Evolutionary conservation across 2,888 invertebrate genomes (phyloP), one percentile per base, ranked within the genome.

Genomic region (Brachypterus glaber): DNA sequence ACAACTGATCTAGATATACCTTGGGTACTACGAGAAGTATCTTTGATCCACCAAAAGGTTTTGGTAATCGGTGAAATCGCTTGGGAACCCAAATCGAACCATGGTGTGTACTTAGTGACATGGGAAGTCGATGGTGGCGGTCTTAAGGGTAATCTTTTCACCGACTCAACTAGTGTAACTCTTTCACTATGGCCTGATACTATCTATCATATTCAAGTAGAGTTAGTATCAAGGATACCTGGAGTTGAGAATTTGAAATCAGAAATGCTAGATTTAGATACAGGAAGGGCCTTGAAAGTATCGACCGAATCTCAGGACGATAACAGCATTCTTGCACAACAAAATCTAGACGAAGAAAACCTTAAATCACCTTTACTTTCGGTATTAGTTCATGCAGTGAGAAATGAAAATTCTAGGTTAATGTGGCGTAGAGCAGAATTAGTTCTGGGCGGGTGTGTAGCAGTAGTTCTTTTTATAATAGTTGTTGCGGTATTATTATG

Each of bases 111-210:
- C 65, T 70, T 85, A 56, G 83, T 86, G 35, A 84, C 84, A 44
- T 86, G 85, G 85, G 85, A 86, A 71, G 80, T 85, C 37, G 81
- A 80, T 55, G 84, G 84, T 40, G 84, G 84, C 50, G 84, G 84
- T 46, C 69, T 86, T 43, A 83, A 82, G 66, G 85, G 85, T 47
- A 84, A 85, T 65, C 70, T 85, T 47, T 82, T 84, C 64, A 86
- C 85, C 27, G 84, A 85, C 63, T 80, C 82, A 35, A 82, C 82
- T 40, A 76, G 79, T 54, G 84, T 85, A 44, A 83, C 83, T 37
- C 65, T 86, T 49, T 83, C 83, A 39, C 68, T 86, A 35, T 85
- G 84, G 83, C 83, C 84, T 33, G 82, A 84, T 61, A 84, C 84
- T 30, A 66, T 82, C 48, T 86, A 84, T 64, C 81, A 82, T 64